Evolutionary conservation across 2,113 vertebrate species (phyloP), one percentile per base, ranked within the genome.

Genomic region (Elgaria multicarinata): DNA sequence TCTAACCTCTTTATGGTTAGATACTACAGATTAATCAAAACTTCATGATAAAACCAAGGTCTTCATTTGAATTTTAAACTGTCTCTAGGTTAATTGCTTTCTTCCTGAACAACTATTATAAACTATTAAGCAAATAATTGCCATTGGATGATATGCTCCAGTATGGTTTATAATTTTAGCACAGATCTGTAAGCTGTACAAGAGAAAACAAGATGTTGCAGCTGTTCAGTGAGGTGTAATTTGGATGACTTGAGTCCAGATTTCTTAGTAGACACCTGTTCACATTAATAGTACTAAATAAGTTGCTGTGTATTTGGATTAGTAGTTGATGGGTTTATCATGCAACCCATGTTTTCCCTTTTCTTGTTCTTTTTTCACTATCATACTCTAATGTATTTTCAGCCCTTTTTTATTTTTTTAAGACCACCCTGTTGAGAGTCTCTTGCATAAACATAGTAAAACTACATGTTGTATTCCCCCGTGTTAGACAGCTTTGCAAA

Each of bases 401-500:
- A 82, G 8, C 33, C 86, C 0, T 22, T 50, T 26, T 82, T 85
- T 24, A 22, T 93, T 55, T n/a, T 10, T 87, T 66, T 84, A 22
- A 84, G 83, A 50, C 66, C 71, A 20, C 72, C 20, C 44, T 85
- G 83, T 26, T 85, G 8, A 84, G 42, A 66, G 31, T 84, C 46
- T 55, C 46, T 74, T 55, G 42, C 69, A 85, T 55, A 55, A 28
- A 20, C 12, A 55, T n/a, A 74, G 46, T 85, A 85, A 85, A 55
- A 39, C 50, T 55, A 10, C 24, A 28, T 74, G 33, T 31, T 55
- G 31, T 72, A 14, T 50, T 20, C 44, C 33, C 33, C 83, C n/a
- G 55, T 50, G 39, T 85, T 85, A 53, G 50, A 74, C 46, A 74
- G 83, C n/a, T 85, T 72, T 58, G 44, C 83, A 74, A 72, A 74